Conservation (phyloP, 23 tunicate species). For the Phallusia fumigata region DNA sequence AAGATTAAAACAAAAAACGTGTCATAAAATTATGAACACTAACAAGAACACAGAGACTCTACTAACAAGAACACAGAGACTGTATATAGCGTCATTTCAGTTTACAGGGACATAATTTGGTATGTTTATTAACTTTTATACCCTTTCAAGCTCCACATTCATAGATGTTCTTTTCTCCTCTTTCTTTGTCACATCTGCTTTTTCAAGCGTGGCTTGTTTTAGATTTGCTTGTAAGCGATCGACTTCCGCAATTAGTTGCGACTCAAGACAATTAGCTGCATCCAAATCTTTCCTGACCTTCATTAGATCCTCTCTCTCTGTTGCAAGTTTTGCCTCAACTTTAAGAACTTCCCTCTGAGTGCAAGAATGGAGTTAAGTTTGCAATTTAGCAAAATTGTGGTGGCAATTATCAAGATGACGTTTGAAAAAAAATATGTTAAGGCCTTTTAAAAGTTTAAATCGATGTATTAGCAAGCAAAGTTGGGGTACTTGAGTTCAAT, state of each 20-base stretch:
- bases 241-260: conserved; percentile 39
- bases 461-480: too few species aligned
- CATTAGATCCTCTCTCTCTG: conserved; percentile 8
- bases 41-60: too few species aligned
- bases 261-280: conserved; percentile 29
- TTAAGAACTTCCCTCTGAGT: conserved; percentile 14
- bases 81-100: too few species aligned
- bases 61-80: too few species aligned
- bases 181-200: background rate
- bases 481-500: too few species aligned
- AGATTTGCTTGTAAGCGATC: conserved; percentile 30
- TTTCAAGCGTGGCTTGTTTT: conserved; percentile 16
- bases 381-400: too few species aligned
- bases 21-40: too few species aligned
- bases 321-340: conserved; percentile 24
- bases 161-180: conserved; percentile 26
- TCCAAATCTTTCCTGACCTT: conserved; percentile 23
- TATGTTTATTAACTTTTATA: background rate
- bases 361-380: background rate
- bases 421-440: too few species aligned
- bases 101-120: too few species aligned
- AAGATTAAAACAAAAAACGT: too few species aligned
- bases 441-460: too few species aligned
- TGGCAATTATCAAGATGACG: too few species aligned
- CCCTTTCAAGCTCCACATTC: background rate